Percentiles rank a stretch among this genome's conserved stretches.
Evolutionary conservation across 2,888 invertebrate species (phyloP).

Genomic region (Drosophila phalerata): DNA sequence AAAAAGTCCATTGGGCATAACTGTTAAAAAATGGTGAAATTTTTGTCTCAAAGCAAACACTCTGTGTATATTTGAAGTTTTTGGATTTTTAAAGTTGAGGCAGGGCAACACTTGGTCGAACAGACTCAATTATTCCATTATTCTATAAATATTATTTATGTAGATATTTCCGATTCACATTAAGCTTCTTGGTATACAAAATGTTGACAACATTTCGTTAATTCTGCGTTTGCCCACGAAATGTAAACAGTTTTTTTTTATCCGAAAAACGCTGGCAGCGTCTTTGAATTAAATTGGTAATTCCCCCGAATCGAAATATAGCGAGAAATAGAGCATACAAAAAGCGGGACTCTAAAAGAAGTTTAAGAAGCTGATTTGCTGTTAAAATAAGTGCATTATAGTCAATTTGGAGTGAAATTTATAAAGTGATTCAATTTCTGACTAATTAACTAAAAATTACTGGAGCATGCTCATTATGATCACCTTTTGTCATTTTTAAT

Average conservation of each 20-base stretch:
- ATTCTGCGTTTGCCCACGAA: background rate
- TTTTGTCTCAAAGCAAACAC: too few relatives aligned
- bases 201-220: background rate
- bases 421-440: background rate
- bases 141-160: background rate
- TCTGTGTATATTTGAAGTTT: too few relatives aligned
- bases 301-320: constrained; percentile 1
- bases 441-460: constrained; percentile 46
- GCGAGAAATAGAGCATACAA: background rate
- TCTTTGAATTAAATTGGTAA: background rate
- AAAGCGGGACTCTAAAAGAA: background rate
- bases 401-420: too few relatives aligned
- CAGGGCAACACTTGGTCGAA: background rate
- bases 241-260: background rate
- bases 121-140: background rate
- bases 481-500: constrained; percentile 28
- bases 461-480: constrained; percentile 43
- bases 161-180: background rate
- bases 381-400: background rate
- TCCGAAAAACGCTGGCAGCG: background rate
- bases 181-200: background rate
- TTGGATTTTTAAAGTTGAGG: background rate
- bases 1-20: too few relatives aligned
- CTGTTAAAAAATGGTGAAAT: too few relatives aligned
- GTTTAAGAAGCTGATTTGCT: background rate